A percentile compares a stretch with the other conserved stretches of the same genome.
Evolutionary conservation across 2,797 vertebrate species (phyloP).

Genomic region (Poeciliopsis turneri): DNA sequence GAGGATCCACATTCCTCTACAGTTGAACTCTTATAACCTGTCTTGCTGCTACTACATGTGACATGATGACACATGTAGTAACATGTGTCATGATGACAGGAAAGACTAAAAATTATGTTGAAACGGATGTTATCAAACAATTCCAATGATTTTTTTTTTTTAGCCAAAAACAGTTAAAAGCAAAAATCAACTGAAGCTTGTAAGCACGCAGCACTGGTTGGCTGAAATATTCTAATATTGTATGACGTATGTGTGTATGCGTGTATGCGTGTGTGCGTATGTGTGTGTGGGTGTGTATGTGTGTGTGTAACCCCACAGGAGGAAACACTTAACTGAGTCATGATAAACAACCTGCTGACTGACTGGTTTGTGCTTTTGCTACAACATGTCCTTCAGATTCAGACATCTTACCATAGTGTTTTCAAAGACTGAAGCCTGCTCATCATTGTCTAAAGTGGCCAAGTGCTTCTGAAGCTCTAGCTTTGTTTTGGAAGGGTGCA

Average conservation of each 20-base stretch:
- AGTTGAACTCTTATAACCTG: background rate
- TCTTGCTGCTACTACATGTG: background rate
- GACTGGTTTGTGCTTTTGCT: slow-evolving; percentile 26
- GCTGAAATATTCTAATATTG: background rate
- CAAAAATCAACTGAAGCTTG: background rate
- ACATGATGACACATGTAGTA: background rate
- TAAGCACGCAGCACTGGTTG: slow-evolving; percentile 2
- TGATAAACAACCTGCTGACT: slow-evolving; percentile 5
- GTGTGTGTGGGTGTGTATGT: fast-evolving
- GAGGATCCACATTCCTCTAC: background rate
- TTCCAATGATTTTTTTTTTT: background rate
- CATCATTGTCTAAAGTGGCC: slow-evolving; percentile 89
- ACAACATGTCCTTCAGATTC: background rate
- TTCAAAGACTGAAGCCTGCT: slow-evolving; percentile 92
- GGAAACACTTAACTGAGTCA: slow-evolving; percentile 23
- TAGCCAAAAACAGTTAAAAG: background rate
- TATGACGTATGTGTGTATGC: background rate
- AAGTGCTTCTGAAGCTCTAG: slow-evolving; percentile 94
- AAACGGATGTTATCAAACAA: background rate
- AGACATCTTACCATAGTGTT: slow-evolving; percentile 87
- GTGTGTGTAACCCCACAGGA: slow-evolving; percentile 6
- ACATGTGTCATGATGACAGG: background rate
- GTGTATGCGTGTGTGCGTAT: fast-evolving
- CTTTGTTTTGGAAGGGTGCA: slow-evolving; percentile 91
- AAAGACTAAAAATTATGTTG: background rate